phyloP scores from a whole-genome alignment of 2,888 invertebrate genomes.

The Anthoptus insignis region DNA sequence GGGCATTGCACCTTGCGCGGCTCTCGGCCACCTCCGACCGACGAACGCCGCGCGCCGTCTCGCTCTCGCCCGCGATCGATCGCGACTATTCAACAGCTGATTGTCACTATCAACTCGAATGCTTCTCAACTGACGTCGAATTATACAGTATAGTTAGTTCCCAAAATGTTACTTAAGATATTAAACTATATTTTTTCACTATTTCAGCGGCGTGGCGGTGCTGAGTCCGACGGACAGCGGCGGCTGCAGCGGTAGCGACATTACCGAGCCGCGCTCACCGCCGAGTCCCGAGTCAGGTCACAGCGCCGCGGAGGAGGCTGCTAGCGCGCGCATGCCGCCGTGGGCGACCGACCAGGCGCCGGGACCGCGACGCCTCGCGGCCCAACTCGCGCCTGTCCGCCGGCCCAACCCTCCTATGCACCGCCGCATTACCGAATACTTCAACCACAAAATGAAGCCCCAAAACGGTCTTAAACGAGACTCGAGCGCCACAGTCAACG shows the following conservation, averaged over 20 bases:
- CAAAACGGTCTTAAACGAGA: slow-evolving; percentile 85
- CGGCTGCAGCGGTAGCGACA: slow-evolving; percentile 91
- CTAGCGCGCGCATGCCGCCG: slow-evolving; percentile 81
- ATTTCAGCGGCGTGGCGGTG: slow-evolving; percentile 94
- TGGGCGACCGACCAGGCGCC: slow-evolving; percentile 83
- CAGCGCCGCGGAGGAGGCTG: slow-evolving; percentile 86
- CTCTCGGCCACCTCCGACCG: slow-evolving; percentile 50
- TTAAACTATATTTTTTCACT: neutral
- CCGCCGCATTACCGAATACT: slow-evolving; percentile 95
- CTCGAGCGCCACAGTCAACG: slow-evolving; percentile 58
- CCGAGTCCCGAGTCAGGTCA: slow-evolving; percentile 90
- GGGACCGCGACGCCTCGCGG: slow-evolving; percentile 77
- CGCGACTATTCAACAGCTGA: slow-evolving; percentile 76
- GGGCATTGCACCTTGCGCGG: slow-evolving; percentile 81
- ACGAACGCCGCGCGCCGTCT: slow-evolving; percentile 51
- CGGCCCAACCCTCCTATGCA: slow-evolving; percentile 81
- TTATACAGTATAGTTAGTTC: no score
- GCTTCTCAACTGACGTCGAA: slow-evolving; percentile 10
- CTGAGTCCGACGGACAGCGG: slow-evolving; percentile 92
- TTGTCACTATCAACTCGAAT: slow-evolving; percentile 53
- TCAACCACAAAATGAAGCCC: slow-evolving; percentile 94
- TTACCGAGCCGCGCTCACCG: slow-evolving; percentile 95
- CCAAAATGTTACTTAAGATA: no score
- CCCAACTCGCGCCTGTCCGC: slow-evolving; percentile 70
- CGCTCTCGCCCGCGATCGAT: slow-evolving; percentile 66